Evolutionary conservation across 2,113 vertebrate species (phyloP).

Genomic region (Sakesphorus luctuosus): DNA sequence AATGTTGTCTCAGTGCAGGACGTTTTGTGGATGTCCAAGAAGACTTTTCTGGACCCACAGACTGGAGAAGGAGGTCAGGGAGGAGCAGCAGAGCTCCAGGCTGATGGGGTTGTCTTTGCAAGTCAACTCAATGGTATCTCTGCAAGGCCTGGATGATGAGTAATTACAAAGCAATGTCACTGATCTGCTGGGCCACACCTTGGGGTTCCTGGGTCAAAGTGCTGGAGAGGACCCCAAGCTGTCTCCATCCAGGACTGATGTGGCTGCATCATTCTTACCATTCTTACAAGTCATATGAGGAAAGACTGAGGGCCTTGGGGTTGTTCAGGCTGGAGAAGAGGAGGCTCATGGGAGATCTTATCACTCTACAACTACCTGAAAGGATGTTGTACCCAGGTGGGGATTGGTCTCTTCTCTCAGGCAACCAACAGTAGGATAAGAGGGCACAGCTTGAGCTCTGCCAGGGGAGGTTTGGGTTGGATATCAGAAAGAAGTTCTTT

Average conservation of each 20-base stretch:
- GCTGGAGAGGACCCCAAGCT: not conserved
- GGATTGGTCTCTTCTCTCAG: too few species aligned
- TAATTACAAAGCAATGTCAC: not conserved
- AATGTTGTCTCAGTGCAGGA: not conserved
- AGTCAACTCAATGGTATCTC: rapidly evolving
- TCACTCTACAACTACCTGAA: too few species aligned
- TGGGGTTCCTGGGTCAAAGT: not conserved
- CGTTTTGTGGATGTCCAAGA: rapidly evolving
- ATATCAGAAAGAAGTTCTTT: too few species aligned
- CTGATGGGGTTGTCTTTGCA: not conserved
- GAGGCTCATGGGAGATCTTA: too few species aligned
- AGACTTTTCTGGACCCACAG: not conserved
- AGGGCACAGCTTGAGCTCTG: too few species aligned
- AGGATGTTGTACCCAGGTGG: too few species aligned
- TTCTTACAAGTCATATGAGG: too few species aligned
- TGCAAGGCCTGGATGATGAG: not conserved
- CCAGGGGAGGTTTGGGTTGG: too few species aligned
- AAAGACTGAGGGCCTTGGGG: too few species aligned
- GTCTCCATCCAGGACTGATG: not conserved
- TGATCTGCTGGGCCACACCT: rapidly evolving
- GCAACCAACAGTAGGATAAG: too few species aligned
- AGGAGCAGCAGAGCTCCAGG: not conserved
- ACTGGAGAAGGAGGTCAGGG: not conserved
- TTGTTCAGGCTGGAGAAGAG: too few species aligned
- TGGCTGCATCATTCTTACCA: not conserved